Percentiles rank a stretch among this genome's conserved stretches.
Conservation (phyloP, 2,797 vertebrate genomes). For the Erethizon dorsatum region DNA sequence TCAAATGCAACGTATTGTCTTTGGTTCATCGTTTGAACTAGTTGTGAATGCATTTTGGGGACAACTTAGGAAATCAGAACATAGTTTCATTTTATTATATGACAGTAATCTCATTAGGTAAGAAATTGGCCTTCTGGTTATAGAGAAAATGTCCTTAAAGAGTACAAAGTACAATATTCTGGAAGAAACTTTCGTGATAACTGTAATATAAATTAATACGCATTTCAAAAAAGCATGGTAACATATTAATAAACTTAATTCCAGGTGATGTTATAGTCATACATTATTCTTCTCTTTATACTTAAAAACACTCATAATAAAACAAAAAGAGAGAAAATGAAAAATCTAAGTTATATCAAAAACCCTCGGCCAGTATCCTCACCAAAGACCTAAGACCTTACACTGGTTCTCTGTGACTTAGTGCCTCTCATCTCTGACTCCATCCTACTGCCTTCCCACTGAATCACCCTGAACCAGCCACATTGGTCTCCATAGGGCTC, state of each 20-base stretch:
- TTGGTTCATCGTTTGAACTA: background rate
- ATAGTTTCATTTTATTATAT: constrained; percentile 31
- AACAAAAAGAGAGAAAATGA: constrained; percentile 50
- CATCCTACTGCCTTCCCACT: background rate
- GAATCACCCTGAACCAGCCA: background rate
- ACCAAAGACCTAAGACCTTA: background rate
- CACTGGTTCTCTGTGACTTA: background rate
- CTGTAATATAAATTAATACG: background rate
- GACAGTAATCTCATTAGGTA: background rate
- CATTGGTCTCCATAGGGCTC: background rate
- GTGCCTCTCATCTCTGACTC: background rate
- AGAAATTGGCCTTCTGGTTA: background rate
- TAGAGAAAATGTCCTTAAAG: constrained; percentile 42
- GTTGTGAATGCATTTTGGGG: background rate
- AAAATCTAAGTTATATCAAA: background rate
- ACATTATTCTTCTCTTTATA: constrained; percentile 19
- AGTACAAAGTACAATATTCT: constrained; percentile 21
- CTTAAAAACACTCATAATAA: constrained; percentile 63
- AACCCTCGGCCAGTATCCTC: background rate
- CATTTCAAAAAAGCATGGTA: background rate
- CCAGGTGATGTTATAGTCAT: background rate
- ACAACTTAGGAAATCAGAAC: constrained; percentile 59
- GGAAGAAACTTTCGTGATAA: constrained; percentile 16
- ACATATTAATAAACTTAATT: constrained; percentile 55
- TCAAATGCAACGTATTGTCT: background rate